Evolutionary conservation across 1,140 invertebrate species (phyloP), one percentile per base, ranked within the genome.

Genomic region (Drosophila parabipectinata): DNA sequence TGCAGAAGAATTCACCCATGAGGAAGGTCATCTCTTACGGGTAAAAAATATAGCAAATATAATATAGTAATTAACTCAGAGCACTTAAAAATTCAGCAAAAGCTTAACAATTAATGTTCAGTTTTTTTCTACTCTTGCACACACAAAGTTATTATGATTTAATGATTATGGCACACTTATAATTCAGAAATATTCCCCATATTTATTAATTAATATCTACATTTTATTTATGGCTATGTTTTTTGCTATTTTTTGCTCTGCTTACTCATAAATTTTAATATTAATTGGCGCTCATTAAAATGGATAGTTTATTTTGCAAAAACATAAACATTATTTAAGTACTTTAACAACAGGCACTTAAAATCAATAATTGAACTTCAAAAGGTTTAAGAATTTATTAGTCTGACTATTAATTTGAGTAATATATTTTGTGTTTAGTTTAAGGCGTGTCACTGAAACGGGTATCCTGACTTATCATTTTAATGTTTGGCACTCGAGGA

Each of bases 11-110:
- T 47, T 95, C 94, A 18, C 94, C 94, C 0, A 94, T 94, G 87
- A 93, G 93, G n/a, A 94, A 95, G 85, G 92, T 94, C 54, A 88
- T 95, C 6, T 93, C 93, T 61, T 93, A 94, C 67, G 94, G 94
- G 94, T 95, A 90, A 91, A 91, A 88, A 81, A 1, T 39, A 44
- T 44, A 44, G 44, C 4, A 9, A 4, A 10, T 24, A 8, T 44
- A 18, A 41, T 32, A 4, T 21, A 9, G 5, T 44, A 44, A 41
- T 32, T 9, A 32, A 32, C 9, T 32, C 7, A 9, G 8, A 32
- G 32, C 8, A 32, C 9, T 32, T 32, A 32, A 32, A 8, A 10
- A 32, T 9, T 10, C 6, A 28, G 8, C 30, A 32, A 32, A 3
- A 32, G 9, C 30, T 32, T 32, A 32, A 32, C 32, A 32, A 32